A percentile compares a stretch with the other conserved stretches of the same genome.
Conservation (phyloP, 1,140 invertebrate species). For the honey bee (Apis mellifera) region DNA sequence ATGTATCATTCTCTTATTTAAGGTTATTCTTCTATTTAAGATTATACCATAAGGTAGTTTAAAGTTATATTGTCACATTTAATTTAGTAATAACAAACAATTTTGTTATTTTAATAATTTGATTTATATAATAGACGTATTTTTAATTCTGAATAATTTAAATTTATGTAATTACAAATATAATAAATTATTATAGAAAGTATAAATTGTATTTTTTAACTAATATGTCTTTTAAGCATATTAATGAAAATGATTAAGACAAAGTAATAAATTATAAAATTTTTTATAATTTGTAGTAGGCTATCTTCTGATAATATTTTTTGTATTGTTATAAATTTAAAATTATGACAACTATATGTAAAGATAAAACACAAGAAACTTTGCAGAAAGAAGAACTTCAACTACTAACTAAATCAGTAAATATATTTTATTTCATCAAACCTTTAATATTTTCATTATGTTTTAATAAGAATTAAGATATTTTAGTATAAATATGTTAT, state of each 20-base stretch:
- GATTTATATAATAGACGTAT: not conserved
- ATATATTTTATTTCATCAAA: conserved; percentile 11
- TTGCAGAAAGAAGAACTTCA: conserved; percentile 67
- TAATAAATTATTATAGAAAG: not conserved
- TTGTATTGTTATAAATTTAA: not conserved
- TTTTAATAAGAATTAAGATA: not conserved
- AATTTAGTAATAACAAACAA: not conserved
- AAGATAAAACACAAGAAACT: conserved; percentile 40
- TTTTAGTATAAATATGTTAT: not conserved
- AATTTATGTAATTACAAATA: not conserved
- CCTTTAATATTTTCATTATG: not conserved
- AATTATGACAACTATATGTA: not conserved
- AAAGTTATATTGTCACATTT: not conserved
- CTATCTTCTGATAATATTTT: not conserved
- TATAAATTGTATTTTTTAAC: not conserved
- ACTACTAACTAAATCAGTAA: conserved; percentile 70
- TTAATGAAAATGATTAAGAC: no score
- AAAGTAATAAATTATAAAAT: not conserved
- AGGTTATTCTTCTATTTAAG: not conserved
- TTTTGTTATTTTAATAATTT: not conserved
- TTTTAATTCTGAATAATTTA: not conserved
- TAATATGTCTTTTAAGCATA: not conserved
- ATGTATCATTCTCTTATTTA: not conserved
- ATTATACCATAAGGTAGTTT: not conserved
- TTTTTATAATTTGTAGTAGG: no score